A percentile compares a stretch with the other conserved stretches of the same genome.
Evolutionary conservation across 2,113 vertebrate species (phyloP).

Genomic region (Psittacara wagleri): DNA sequence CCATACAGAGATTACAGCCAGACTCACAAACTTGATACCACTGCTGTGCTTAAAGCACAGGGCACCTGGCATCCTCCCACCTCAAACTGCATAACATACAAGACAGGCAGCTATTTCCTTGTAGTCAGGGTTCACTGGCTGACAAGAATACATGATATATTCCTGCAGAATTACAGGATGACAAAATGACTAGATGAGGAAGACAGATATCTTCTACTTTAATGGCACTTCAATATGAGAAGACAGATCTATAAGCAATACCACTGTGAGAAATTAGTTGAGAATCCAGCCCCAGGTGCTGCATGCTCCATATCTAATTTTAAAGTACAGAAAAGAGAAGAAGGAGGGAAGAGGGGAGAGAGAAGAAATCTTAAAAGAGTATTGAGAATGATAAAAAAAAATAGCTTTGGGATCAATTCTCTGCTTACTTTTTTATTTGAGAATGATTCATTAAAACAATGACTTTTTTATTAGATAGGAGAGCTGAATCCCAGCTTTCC

Average conservation of each 20-base stretch:
- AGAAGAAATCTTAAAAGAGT: not conserved
- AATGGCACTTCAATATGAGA: not conserved
- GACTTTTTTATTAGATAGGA: not conserved
- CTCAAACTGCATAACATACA: fast-evolving
- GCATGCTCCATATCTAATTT: fast-evolving
- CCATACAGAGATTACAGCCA: not conserved
- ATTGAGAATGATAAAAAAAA: not conserved
- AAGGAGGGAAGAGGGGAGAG: too few species aligned
- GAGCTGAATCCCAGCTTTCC: not conserved
- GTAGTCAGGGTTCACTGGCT: not conserved
- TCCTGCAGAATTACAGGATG: not conserved
- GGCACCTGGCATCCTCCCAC: not conserved
- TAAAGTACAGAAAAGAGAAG: not conserved
- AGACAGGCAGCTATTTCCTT: not conserved
- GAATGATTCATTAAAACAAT: not conserved
- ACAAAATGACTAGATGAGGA: not conserved
- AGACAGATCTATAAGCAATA: not conserved
- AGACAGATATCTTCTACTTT: not conserved
- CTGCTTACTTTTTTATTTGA: not conserved
- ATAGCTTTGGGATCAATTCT: not conserved
- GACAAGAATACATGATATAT: not conserved
- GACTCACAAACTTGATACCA: not conserved
- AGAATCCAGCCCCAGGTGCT: not conserved
- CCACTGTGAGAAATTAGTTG: not conserved
- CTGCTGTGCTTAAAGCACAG: not conserved